Percentiles rank a stretch among this genome's conserved stretches.
Evolutionary conservation across 2,113 vertebrate species (phyloP).

Genomic region (Gopherus evgoodei): DNA sequence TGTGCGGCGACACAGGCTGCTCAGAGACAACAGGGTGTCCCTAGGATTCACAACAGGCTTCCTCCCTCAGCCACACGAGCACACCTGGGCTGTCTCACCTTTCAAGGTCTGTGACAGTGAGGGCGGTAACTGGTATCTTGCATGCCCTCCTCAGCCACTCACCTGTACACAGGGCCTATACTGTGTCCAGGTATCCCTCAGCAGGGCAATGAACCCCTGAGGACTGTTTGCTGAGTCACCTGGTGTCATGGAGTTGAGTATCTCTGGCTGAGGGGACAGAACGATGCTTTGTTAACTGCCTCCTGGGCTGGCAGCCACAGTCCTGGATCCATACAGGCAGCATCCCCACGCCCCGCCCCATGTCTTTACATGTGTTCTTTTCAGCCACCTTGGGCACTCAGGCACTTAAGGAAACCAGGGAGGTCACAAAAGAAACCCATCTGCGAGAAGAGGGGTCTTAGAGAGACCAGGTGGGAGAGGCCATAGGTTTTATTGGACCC

Average conservation of each 20-base stretch:
- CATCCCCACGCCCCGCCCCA: neutral
- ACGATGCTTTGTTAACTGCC: neutral
- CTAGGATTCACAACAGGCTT: neutral
- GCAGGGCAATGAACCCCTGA: neutral
- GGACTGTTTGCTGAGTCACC: neutral
- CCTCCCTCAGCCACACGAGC: neutral
- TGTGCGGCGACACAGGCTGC: neutral
- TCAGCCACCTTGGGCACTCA: neutral
- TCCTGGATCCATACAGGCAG: neutral
- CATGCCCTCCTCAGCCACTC: too few relatives aligned
- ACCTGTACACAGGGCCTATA: neutral
- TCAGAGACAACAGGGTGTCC: neutral
- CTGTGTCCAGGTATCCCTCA: neutral
- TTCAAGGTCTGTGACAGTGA: neutral
- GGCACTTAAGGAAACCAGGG: neutral
- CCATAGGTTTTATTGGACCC: neutral
- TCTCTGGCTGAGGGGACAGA: neutral
- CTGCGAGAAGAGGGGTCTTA: neutral
- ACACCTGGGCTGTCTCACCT: neutral
- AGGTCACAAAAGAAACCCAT: neutral
- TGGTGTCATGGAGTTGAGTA: neutral
- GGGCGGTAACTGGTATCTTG: neutral
- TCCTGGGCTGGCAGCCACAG: neutral
- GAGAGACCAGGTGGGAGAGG: neutral
- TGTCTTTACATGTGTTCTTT: neutral